phyloP scores from a whole-genome alignment of 2,113 vertebrate species.

The Budorcas taxicolor region DNA sequence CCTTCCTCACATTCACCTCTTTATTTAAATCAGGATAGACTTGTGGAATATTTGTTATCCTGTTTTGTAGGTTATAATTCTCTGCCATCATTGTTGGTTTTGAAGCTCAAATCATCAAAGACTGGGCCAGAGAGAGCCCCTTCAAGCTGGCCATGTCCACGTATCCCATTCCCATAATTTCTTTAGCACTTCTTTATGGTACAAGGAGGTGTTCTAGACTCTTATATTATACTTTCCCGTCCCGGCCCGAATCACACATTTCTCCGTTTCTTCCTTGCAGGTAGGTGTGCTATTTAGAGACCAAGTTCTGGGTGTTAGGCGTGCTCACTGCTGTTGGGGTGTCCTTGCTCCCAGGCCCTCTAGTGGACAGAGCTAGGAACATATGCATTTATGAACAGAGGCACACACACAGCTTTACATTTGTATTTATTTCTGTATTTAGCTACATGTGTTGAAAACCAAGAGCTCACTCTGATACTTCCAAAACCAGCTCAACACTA shows the following conservation, averaged over 20 bases:
- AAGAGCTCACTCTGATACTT: background rate
- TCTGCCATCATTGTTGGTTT: background rate
- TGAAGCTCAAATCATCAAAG: background rate
- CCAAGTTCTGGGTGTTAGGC: background rate
- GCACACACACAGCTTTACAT: background rate
- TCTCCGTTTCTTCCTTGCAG: background rate
- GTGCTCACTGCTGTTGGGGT: background rate
- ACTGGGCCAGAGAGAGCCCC: background rate
- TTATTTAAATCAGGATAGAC: background rate
- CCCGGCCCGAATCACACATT: background rate
- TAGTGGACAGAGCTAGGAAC: background rate
- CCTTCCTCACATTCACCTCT: background rate
- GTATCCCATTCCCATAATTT: background rate
- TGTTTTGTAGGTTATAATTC: background rate
- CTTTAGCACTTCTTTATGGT: background rate
- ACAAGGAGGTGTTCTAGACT: background rate
- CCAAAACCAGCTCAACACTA: background rate
- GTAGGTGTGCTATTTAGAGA: background rate
- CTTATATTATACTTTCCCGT: background rate
- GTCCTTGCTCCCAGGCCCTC: background rate
- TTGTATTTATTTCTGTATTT: background rate
- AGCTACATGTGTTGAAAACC: background rate
- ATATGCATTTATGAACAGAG: background rate
- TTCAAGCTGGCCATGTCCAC: background rate
- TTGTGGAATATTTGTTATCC: background rate